Conservation (phyloP, 2,797 vertebrate genomes). For the Trachurus trachurus region DNA sequence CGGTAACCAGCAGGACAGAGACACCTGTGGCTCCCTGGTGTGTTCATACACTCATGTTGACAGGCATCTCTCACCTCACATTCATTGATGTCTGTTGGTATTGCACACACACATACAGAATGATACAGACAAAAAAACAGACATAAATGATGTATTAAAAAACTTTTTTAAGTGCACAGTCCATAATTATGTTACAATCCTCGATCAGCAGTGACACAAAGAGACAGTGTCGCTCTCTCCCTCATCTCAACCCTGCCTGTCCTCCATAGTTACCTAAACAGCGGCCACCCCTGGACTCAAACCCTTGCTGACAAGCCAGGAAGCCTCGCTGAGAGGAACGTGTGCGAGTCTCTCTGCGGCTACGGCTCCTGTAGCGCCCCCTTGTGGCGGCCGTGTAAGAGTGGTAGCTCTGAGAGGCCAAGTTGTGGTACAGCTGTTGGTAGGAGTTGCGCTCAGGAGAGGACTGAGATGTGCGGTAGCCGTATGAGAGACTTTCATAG, state of each 20-base stretch:
- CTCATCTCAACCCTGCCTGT: constrained; percentile 55
- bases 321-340: constrained; percentile 32
- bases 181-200: constrained; percentile 2
- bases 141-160: not conserved
- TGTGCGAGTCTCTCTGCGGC: constrained; percentile 81
- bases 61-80: constrained; percentile 93
- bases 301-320: constrained; percentile 90
- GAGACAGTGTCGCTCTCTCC: constrained; percentile 23
- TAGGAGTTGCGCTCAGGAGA: constrained; percentile 87
- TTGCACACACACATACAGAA: constrained; percentile 19
- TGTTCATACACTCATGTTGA: constrained; percentile 97
- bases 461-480: constrained; percentile 90
- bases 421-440: constrained; percentile 92
- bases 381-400: constrained; percentile 81
- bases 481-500: constrained; percentile 88
- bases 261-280: constrained; percentile 96
- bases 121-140: not conserved
- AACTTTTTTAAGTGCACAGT: not conserved
- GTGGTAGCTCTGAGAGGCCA: constrained; percentile 94
- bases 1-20: constrained; percentile 93
- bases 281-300: constrained; percentile 87
- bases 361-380: constrained; percentile 75
- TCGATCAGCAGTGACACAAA: not conserved
- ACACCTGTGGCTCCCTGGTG: constrained; percentile 93
- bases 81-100: constrained; percentile 92